Conservation (phyloP, 2,113 vertebrate genomes). For the Oncorhynchus kisutch region DNA sequence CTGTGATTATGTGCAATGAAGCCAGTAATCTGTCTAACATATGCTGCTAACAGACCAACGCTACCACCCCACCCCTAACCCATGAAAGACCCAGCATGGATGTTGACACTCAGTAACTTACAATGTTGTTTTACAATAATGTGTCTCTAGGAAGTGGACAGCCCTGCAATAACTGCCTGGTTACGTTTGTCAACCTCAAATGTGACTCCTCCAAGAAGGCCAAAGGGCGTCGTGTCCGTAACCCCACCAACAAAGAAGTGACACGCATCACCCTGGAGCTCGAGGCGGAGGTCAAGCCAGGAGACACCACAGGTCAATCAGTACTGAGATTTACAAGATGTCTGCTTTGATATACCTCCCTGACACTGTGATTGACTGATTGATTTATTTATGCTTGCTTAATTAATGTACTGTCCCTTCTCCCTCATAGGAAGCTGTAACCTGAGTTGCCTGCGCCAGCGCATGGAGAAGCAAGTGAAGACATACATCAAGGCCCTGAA, state of each 20-base stretch:
- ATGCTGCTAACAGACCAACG: too few species aligned
- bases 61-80: not conserved
- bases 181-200: slow-evolving; percentile 95
- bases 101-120: too few species aligned
- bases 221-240: slow-evolving; percentile 86
- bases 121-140: too few species aligned
- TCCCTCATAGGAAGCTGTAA: slow-evolving; percentile 82
- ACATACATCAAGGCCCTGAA: slow-evolving; percentile 92
- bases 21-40: too few species aligned
- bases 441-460: slow-evolving; percentile 86
- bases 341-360: not conserved
- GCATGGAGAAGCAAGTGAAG: slow-evolving; percentile 91
- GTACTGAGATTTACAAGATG: not conserved
- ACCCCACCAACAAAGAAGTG: slow-evolving; percentile 87
- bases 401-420: not conserved
- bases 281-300: slow-evolving; percentile 89
- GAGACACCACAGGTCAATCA: slow-evolving; percentile 87
- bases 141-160: slow-evolving; percentile 67
- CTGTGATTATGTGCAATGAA: too few species aligned
- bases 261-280: slow-evolving; percentile 93
- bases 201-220: slow-evolving; percentile 93
- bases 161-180: slow-evolving; percentile 90
- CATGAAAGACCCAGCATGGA: not conserved
- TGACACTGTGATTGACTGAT: too few species aligned
- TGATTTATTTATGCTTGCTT: too few species aligned